phyloP scores from a whole-genome alignment of 2,888 invertebrate genomes.

The Stenoptilia bipunctidactyla region DNA sequence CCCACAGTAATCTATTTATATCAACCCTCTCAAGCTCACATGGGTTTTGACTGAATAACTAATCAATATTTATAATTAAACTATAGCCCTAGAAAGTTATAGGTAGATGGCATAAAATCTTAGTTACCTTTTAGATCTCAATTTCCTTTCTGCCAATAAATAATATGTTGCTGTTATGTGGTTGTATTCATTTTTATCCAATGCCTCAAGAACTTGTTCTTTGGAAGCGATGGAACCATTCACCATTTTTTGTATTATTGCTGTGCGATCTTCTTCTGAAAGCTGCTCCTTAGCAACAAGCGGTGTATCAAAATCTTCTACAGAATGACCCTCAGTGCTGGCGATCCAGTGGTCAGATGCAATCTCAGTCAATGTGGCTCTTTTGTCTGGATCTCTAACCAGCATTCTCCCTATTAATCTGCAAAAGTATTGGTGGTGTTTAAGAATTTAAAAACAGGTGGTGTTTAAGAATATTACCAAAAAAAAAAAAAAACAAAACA shows the following conservation, averaged over 20 bases:
- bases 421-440: no score
- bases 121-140: constrained; percentile 83
- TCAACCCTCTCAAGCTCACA: no score
- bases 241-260: constrained; percentile 96
- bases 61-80: no score
- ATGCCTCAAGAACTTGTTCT: constrained; percentile 93
- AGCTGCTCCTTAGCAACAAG: constrained; percentile 91
- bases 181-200: constrained; percentile 97
- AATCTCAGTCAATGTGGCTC: constrained; percentile 91
- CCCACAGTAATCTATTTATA: no score
- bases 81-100: no score
- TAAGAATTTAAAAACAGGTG: no score
- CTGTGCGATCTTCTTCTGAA: constrained; percentile 90
- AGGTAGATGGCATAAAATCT: no score
- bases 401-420: constrained; percentile 94
- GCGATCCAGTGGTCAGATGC: constrained; percentile 87
- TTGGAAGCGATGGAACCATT: constrained; percentile 94
- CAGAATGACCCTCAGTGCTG: constrained; percentile 61
- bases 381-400: constrained; percentile 91
- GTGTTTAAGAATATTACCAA: no score
- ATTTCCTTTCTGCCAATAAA: constrained; percentile 92
- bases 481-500: constrained; percentile 16
- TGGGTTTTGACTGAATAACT: no score
- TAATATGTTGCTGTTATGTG: constrained; percentile 99
- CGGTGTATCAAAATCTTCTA: constrained; percentile 78